Conservation (phyloP, 2,797 vertebrate species). For the Lepus oiostolus region DNA sequence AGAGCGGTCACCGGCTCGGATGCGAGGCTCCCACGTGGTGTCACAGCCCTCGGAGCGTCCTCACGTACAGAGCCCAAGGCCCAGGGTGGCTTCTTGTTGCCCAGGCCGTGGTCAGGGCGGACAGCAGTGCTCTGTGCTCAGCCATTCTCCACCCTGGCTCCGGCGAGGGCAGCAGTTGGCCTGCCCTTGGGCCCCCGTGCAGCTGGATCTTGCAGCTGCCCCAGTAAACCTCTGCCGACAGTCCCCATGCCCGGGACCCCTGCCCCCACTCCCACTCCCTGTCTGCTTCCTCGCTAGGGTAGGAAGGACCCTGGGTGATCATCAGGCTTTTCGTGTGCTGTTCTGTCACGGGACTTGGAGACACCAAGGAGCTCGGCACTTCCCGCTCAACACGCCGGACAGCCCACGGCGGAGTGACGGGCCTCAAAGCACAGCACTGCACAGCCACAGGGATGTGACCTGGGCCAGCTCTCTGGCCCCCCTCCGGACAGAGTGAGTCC, state of each 20-base stretch:
- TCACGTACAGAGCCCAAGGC: not conserved
- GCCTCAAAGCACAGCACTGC: not conserved
- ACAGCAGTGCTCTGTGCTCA: not conserved
- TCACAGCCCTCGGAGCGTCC: no score
- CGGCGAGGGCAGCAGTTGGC: not conserved
- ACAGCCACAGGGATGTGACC: not conserved
- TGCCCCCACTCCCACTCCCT: not conserved
- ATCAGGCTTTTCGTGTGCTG: not conserved
- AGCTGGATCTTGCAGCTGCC: not conserved
- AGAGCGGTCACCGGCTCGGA: no score
- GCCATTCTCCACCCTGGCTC: not conserved
- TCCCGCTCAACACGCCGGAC: not conserved
- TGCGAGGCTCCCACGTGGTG: no score
- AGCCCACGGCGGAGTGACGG: not conserved
- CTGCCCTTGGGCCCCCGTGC: not conserved
- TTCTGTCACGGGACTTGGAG: not conserved
- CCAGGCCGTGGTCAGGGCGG: not conserved
- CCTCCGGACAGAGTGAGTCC: fast-evolving
- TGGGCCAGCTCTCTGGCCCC: not conserved
- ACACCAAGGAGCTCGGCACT: not conserved
- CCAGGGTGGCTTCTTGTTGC: not conserved
- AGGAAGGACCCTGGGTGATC: not conserved
- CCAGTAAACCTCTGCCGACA: not conserved
- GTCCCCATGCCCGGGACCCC: fast-evolving
- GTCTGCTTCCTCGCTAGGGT: not conserved